Evolutionary conservation across 2,797 vertebrate species (phyloP).

Genomic region (Diceros bicornis): DNA sequence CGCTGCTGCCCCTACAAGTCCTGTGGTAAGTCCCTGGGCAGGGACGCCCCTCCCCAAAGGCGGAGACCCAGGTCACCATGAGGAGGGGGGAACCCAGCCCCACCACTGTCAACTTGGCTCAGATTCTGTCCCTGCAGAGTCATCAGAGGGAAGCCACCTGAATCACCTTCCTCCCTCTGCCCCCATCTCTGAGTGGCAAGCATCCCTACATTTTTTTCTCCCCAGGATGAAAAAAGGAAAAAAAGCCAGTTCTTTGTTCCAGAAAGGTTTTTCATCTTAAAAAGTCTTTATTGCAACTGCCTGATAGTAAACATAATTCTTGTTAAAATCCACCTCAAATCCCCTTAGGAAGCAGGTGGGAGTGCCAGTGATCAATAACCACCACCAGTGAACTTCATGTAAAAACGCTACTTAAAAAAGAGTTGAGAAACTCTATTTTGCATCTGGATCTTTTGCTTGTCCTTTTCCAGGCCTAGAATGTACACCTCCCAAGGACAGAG

Average conservation of each 20-base stretch:
- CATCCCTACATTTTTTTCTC: neutral
- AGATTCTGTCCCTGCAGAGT: neutral
- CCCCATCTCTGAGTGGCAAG: neutral
- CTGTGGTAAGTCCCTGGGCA: conserved; percentile 92
- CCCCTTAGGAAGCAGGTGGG: neutral
- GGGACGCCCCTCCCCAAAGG: too few relatives aligned
- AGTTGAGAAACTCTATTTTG: neutral
- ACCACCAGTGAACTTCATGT: neutral
- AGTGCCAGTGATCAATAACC: neutral
- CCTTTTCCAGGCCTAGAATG: neutral
- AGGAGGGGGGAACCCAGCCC: fast-evolving
- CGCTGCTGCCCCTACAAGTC: conserved; percentile 95
- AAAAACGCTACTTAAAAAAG: conserved; percentile 12
- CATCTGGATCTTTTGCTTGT: neutral
- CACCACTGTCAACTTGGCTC: neutral
- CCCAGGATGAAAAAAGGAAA: neutral
- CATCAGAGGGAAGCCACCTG: neutral
- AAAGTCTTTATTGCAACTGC: neutral
- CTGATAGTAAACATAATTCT: neutral
- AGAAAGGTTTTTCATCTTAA: neutral
- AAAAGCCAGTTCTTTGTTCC: neutral
- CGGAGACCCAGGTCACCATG: fast-evolving
- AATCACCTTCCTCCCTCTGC: neutral
- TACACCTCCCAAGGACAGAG: neutral
- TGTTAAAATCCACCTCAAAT: neutral